Base-by-base conservation (phyloP, 1,140 invertebrate species). In the Apis laboriosa region DNA sequence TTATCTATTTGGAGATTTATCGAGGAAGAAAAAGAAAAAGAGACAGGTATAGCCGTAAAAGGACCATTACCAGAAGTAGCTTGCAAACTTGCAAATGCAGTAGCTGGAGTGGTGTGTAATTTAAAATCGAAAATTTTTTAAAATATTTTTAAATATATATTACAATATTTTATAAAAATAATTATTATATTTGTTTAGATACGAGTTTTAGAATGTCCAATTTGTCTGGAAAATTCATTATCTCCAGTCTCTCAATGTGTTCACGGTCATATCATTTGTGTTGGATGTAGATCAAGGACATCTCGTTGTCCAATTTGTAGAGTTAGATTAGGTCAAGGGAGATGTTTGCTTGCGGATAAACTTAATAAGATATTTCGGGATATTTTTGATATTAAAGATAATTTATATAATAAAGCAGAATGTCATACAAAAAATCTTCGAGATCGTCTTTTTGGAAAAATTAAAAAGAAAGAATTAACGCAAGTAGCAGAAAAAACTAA, bases 161-260 rank as follows among this genome's bases (percentile, higher is more conserved):
- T 49, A 55, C 2, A 13, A 34, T 24, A 34, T 8, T 24, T 49
- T 67, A 0, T 34, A 51, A 11, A 64, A 77, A 21, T 55, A 74
- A 34, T 63, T 51, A 15, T 55, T 66, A 49, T 58, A 12, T 71
- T 58, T 53, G 28, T 63, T 49, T 64, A 89, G 88, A 70, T 95
- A 93, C 84, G 95, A 66, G 93, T 95, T 64, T 92, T 96, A 58
- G 96, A 97, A 90, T 97, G 96, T 87, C 96, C 96, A 11, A 90
- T 94, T 63, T 94, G 95, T 94, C 61, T 95, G 56, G 95, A 96
- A 83, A 96, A 95, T 60, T 95, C 96, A 51, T 84, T 93, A 43
- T 95, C 96, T 3, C 96, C 96, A 7, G 95, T 95, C 0, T 95
- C 95, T 66, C 96, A 96, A 89, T 97, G 96, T 85, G 95, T 96